Evolutionary conservation across 1,140 invertebrate genomes (phyloP).

Genomic region (Drosophila subpulchrella): DNA sequence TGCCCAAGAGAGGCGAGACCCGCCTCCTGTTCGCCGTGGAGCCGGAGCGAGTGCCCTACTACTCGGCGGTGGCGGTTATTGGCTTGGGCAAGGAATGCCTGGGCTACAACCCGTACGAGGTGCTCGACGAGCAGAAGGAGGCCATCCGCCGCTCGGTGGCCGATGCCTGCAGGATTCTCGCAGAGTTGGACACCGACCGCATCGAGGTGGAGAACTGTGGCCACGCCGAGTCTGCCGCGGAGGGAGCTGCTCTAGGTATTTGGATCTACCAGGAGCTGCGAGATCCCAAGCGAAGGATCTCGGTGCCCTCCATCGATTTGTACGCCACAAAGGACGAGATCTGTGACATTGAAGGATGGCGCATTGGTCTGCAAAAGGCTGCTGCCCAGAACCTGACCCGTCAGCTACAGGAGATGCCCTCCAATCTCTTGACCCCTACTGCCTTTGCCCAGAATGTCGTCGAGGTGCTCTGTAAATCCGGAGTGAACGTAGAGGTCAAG

Average conservation of each 20-base stretch:
- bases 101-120: constrained; percentile 87
- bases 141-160: constrained; percentile 89
- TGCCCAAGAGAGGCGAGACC: constrained; percentile 78
- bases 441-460: constrained; percentile 90
- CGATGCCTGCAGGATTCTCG: constrained; percentile 85
- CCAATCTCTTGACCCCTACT: constrained; percentile 94
- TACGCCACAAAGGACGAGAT: constrained; percentile 84
- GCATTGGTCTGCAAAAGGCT: constrained; percentile 89
- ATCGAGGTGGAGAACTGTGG: constrained; percentile 90
- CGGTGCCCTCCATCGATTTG: constrained; percentile 73
- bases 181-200: constrained; percentile 86
- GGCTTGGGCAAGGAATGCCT: constrained; percentile 88
- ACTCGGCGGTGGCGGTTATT: constrained; percentile 88
- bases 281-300: constrained; percentile 57
- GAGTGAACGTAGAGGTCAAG: constrained; percentile 87
- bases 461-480: constrained; percentile 85
- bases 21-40: constrained; percentile 83
- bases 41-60: constrained; percentile 85
- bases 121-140: constrained; percentile 89
- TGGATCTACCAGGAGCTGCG: constrained; percentile 84
- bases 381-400: constrained; percentile 94
- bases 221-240: constrained; percentile 91
- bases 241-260: constrained; percentile 88
- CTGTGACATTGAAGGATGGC: constrained; percentile 88
- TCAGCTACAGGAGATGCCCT: constrained; percentile 91